Conservation (phyloP, 2,888 invertebrate species). For the Ischnura elegans region DNA sequence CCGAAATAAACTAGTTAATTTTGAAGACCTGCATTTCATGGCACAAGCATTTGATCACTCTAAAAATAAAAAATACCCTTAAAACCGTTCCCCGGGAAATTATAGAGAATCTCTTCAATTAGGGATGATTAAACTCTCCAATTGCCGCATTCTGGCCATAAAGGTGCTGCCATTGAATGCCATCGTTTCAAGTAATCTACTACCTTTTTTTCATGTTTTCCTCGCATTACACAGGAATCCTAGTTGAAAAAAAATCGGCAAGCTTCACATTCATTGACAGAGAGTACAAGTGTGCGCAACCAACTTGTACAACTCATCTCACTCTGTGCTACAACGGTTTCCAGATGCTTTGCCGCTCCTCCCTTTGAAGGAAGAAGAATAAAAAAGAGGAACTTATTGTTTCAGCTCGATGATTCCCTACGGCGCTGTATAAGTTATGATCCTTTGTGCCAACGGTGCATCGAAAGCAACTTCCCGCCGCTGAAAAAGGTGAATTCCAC, state of each 20-base stretch:
- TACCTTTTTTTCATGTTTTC: background rate
- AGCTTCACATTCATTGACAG: background rate
- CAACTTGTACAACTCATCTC: background rate
- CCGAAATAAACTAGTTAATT: too few relatives aligned
- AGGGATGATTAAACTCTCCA: background rate
- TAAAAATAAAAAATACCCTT: background rate
- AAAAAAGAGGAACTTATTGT: slow-evolving; percentile 8
- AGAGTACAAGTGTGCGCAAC: background rate
- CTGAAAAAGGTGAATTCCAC: background rate
- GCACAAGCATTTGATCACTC: background rate
- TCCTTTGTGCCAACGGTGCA: slow-evolving; percentile 27
- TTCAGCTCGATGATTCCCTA: background rate
- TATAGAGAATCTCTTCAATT: background rate
- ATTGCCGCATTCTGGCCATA: background rate
- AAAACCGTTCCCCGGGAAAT: background rate
- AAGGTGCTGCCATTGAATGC: background rate
- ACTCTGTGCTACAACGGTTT: background rate
- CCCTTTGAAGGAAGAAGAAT: background rate
- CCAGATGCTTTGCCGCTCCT: background rate
- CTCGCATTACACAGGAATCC: background rate
- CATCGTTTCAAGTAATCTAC: background rate
- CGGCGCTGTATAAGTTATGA: slow-evolving; percentile 31
- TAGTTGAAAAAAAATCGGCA: background rate
- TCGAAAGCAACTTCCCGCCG: background rate
- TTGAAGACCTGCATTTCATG: too few relatives aligned